Evolutionary conservation across 2,113 vertebrate genomes (phyloP).

Genomic region (Pogonocichla stellata): DNA sequence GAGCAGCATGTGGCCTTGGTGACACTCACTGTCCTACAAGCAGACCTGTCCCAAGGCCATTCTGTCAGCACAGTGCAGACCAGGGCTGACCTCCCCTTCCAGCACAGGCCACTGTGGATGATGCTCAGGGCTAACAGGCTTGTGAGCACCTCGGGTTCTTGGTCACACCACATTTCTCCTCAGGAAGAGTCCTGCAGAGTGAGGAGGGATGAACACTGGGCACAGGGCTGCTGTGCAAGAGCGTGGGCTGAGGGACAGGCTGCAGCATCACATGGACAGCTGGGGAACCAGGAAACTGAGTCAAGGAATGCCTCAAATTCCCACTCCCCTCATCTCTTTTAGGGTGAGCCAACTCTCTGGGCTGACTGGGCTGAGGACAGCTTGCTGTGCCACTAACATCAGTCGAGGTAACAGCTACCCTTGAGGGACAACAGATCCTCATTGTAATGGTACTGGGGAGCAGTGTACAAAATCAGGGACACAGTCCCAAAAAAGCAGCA

Average conservation of each 20-base stretch:
- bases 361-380: background rate
- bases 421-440: background rate
- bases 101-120: background rate
- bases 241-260: background rate
- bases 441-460: background rate
- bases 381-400: fast-evolving
- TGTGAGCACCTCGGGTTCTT: fast-evolving
- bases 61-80: background rate
- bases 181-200: background rate
- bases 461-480: background rate
- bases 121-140: background rate
- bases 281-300: background rate
- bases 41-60: background rate
- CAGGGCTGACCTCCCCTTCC: background rate
- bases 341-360: background rate
- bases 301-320: background rate
- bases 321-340: background rate
- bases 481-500: background rate
- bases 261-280: background rate
- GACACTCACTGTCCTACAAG: fast-evolving
- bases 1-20: background rate
- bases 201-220: background rate
- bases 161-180: background rate
- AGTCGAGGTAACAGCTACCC: background rate
- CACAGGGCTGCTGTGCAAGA: background rate